These are phyloP conservation scores for Melikaiella ostensackeni DNA, from an alignment of 2,888 invertebrate genomes.

Conservation along the genomic window DNA sequence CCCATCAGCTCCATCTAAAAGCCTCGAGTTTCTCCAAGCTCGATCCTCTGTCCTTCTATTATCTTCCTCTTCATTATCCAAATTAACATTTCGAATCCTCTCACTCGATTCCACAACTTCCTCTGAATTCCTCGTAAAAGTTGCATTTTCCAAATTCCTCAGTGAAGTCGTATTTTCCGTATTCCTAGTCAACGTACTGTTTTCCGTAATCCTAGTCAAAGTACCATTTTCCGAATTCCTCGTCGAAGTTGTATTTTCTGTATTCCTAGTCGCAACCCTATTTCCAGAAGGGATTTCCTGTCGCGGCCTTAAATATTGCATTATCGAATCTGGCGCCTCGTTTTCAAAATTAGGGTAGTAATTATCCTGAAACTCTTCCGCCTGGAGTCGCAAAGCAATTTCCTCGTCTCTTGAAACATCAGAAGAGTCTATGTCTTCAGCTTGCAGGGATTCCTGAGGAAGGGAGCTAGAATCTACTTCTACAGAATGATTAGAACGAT, in stretches of 20 bases:
- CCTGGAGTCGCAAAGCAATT: constrained; percentile 72
- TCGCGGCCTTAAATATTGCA: constrained; percentile 37
- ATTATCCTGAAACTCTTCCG: constrained; percentile 70
- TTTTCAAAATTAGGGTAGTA: constrained; percentile 58
- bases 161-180: constrained; percentile 37
- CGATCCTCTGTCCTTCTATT: constrained; percentile 57
- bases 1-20: constrained; percentile 74
- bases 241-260: constrained; percentile 15
- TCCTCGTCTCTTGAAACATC: constrained; percentile 73
- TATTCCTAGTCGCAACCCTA: constrained; percentile 32
- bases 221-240: constrained; percentile 43
- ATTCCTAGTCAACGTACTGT: constrained; percentile 15
- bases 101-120: constrained; percentile 48
- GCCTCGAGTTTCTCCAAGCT: constrained; percentile 67
- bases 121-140: constrained; percentile 45
- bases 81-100: constrained; percentile 54
- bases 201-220: constrained; percentile 43
- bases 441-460: neutral
- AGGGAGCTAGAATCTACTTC: constrained; percentile 1
- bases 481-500: neutral
- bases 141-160: constrained; percentile 39
- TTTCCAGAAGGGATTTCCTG: constrained; percentile 16
- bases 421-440: constrained; percentile 44
- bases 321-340: constrained; percentile 31
- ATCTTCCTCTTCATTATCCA: constrained; percentile 46